Evolutionary conservation across 2,797 vertebrate genomes (phyloP).

Genomic region (Pangasius mekongensis): DNA sequence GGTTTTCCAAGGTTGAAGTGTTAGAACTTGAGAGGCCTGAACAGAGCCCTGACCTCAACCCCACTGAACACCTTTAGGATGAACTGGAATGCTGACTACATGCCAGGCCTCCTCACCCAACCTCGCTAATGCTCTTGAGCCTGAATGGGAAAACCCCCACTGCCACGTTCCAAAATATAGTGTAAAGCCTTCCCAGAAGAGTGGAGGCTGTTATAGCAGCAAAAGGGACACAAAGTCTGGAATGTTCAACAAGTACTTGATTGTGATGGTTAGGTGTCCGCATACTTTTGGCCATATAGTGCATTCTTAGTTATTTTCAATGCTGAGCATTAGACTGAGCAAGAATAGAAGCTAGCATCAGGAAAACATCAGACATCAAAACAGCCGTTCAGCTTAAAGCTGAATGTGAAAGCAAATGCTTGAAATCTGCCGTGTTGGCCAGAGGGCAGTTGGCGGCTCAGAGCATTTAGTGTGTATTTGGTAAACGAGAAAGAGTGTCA

Average conservation of each 20-base stretch:
- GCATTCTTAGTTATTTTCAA: background rate
- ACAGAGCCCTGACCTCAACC: background rate
- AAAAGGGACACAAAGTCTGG: background rate
- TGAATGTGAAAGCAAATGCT: slow-evolving; percentile 1
- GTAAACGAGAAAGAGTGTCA: background rate
- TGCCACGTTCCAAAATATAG: background rate
- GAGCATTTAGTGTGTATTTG: background rate
- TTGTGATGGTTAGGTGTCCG: background rate
- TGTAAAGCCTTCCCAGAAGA: background rate
- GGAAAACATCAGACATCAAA: background rate
- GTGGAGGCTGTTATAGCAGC: background rate
- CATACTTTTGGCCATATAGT: background rate
- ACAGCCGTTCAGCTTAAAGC: background rate
- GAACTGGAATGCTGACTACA: background rate
- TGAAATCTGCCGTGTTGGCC: background rate
- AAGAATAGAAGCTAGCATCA: background rate
- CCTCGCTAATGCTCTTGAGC: background rate
- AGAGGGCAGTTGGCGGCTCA: background rate
- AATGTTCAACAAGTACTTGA: background rate
- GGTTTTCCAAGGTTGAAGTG: no score
- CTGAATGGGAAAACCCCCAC: background rate
- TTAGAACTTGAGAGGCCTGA: no score
- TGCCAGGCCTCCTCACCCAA: background rate
- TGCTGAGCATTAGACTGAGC: background rate
- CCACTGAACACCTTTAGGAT: background rate